phyloP scores from a whole-genome alignment of 2,888 invertebrate species.

The Pandemis cinnamomeana region DNA sequence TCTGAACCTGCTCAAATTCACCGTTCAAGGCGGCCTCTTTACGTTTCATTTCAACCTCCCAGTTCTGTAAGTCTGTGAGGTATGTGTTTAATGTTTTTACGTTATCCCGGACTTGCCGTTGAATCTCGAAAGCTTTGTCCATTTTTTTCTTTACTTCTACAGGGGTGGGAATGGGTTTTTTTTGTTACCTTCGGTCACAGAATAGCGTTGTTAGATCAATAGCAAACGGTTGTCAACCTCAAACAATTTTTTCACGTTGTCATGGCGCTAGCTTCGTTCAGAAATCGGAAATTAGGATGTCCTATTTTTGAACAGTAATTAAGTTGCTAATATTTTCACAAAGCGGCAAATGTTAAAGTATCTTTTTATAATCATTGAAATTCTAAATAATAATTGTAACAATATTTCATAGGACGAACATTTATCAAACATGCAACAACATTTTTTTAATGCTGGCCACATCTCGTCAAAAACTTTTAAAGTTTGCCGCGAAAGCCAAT shows the following conservation, averaged over 20 bases:
- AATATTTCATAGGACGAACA: neutral
- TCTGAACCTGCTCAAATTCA: slow-evolving; percentile 78
- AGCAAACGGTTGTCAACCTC: slow-evolving; percentile 40
- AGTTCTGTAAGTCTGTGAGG: slow-evolving; percentile 88
- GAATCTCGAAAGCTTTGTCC: slow-evolving; percentile 87
- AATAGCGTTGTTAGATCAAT: slow-evolving; percentile 42
- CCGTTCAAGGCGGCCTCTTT: slow-evolving; percentile 86
- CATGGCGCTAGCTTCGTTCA: slow-evolving; percentile 41
- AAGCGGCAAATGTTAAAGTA: no score
- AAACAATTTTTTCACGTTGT: slow-evolving; percentile 41
- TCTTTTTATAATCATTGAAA: no score
- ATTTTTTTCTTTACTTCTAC: slow-evolving; percentile 59
- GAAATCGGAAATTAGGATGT: slow-evolving; percentile 14
- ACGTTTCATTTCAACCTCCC: slow-evolving; percentile 89
- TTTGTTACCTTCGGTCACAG: slow-evolving; percentile 40
- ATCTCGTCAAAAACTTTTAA: neutral
- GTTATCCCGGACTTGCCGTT: slow-evolving; percentile 89
- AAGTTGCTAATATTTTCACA: neutral
- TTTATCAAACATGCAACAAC: neutral
- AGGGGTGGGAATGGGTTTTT: slow-evolving; percentile 28
- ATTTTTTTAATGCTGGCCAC: neutral
- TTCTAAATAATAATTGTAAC: no score
- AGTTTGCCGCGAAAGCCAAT: no score
- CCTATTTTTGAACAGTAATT: neutral
- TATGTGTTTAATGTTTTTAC: slow-evolving; percentile 88